phyloP scores from a whole-genome alignment of 2,888 invertebrate genomes.

The Rhodophaea formosa region DNA sequence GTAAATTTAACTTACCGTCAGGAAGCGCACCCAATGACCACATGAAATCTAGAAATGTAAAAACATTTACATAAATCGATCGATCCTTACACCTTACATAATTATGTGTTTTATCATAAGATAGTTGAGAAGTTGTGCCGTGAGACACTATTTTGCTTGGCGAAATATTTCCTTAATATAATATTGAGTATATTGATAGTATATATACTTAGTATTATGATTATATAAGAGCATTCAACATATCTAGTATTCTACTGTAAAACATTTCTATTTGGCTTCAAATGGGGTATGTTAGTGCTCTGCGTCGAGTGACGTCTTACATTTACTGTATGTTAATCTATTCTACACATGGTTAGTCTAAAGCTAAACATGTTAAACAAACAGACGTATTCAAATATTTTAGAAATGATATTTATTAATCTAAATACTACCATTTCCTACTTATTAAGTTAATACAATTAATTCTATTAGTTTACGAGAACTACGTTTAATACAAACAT shows the following conservation, averaged over 20 bases:
- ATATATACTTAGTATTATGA: constrained; percentile 50
- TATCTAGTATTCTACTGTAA: constrained; percentile 61
- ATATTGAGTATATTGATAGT: constrained; percentile 48
- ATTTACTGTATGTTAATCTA: constrained; percentile 70
- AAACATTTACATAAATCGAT: constrained; percentile 81
- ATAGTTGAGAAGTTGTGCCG: constrained; percentile 60
- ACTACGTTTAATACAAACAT: constrained; percentile 57
- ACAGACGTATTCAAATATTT: constrained; percentile 77
- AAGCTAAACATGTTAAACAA: constrained; percentile 80
- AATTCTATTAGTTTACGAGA: constrained; percentile 73
- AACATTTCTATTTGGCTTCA: constrained; percentile 58
- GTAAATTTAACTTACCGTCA: constrained; percentile 90
- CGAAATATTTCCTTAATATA: constrained; percentile 59
- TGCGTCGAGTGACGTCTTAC: constrained; percentile 41
- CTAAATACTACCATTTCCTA: constrained; percentile 72
- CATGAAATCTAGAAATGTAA: constrained; percentile 96
- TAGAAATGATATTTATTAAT: constrained; percentile 78
- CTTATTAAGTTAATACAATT: constrained; percentile 75
- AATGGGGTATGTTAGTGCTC: constrained; percentile 71
- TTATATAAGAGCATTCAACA: constrained; percentile 59
- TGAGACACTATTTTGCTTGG: constrained; percentile 82
- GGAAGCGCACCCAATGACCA: constrained; percentile 99
- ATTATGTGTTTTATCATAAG: constrained; percentile 48
- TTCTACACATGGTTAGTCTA: constrained; percentile 79
- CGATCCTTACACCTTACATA: constrained; percentile 74